These are phyloP conservation scores for Rhyacophila evoluta DNA, from an alignment of 2,888 invertebrate genomes.

Conservation along the genomic window DNA sequence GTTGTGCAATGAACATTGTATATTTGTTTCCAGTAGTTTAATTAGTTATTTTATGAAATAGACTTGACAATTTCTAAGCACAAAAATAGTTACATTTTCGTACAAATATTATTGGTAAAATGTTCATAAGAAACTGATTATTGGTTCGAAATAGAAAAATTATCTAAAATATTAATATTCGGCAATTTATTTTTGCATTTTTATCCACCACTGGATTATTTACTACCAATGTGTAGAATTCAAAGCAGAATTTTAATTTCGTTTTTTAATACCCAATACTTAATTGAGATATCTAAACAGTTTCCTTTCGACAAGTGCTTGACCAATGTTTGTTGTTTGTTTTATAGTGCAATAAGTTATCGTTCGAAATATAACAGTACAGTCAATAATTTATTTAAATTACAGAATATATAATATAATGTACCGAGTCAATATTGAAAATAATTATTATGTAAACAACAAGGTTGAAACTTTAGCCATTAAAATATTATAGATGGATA, in stretches of 20 bases:
- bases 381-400: background rate
- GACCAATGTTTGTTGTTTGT: background rate
- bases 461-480: background rate
- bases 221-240: background rate
- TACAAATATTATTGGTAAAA: too few species aligned
- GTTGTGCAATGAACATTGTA: too few species aligned
- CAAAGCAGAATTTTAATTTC: background rate
- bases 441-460: constrained; percentile 2
- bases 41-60: too few species aligned
- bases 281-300: background rate
- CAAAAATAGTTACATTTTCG: too few species aligned
- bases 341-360: background rate
- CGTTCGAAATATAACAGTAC: background rate
- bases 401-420: background rate
- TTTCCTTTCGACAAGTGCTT: background rate
- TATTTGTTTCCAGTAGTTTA: too few species aligned
- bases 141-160: too few species aligned
- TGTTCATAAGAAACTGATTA: too few species aligned
- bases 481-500: background rate
- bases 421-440: background rate
- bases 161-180: too few species aligned
- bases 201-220: background rate
- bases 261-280: background rate
- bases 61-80: too few species aligned
- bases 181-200: too few species aligned